A percentile compares a stretch with the other conserved stretches of the same genome.
phyloP scores from a whole-genome alignment of 1,140 invertebrate species.

The Hylaeus volcanicus region DNA sequence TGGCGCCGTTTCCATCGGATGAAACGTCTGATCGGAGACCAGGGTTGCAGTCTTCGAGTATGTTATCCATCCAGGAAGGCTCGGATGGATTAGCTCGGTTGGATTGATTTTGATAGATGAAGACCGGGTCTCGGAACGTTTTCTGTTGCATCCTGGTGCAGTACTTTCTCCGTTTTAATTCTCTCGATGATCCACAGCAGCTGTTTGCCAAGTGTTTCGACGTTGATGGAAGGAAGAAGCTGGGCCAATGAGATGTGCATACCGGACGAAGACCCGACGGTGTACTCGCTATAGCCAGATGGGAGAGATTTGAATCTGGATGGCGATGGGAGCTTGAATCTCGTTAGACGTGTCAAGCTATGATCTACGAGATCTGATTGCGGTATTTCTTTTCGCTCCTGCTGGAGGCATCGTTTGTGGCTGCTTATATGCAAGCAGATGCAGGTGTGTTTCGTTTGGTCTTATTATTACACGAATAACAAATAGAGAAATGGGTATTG shows the following conservation, averaged over 20 bases:
- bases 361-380: constrained; percentile 16
- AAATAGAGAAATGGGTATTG: too few relatives aligned
- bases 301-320: neutral
- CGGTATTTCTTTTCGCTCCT: neutral
- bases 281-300: neutral
- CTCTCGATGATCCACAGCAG: constrained; percentile 20
- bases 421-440: too few relatives aligned
- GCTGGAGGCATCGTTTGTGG: neutral
- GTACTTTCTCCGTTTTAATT: constrained; percentile 1
- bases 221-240: neutral
- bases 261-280: neutral
- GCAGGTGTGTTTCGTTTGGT: too few relatives aligned
- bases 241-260: constrained; percentile 28
- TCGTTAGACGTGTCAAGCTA: neutral
- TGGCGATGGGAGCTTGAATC: neutral
- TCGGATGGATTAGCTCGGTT: constrained; percentile 56
- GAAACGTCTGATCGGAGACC: neutral
- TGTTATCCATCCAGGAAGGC: neutral
- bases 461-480: too few relatives aligned
- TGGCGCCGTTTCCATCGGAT: neutral
- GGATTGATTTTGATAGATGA: constrained; percentile 72
- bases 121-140: constrained; percentile 18
- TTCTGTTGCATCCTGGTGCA: neutral
- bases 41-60: neutral
- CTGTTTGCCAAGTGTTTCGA: neutral